phyloP scores from a whole-genome alignment of 2,888 invertebrate genomes.

The Tetheella fluctuosa region DNA sequence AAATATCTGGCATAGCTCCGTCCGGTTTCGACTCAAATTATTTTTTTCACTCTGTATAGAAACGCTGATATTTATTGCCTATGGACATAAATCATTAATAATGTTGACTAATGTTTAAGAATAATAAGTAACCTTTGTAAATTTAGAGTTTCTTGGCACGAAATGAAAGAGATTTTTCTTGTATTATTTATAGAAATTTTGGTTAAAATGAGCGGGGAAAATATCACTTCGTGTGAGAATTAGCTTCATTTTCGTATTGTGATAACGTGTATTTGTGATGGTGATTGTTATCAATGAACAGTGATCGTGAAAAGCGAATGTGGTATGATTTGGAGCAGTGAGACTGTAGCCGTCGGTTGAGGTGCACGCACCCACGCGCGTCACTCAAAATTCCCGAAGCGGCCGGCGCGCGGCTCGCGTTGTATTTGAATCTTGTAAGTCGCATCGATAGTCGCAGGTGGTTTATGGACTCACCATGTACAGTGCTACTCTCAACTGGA shows the following conservation, averaged over 20 bases:
- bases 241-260: not conserved
- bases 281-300: not conserved
- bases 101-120: slow-evolving; percentile 2
- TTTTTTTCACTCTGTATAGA: not conserved
- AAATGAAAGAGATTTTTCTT: not conserved
- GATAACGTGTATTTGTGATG: slow-evolving; percentile 7
- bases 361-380: slow-evolving; percentile 5
- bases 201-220: not conserved
- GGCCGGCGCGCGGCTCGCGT: not conserved
- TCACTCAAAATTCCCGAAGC: not conserved
- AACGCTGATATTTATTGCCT: not conserved
- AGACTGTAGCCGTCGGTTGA: slow-evolving; percentile 3
- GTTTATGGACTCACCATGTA: not conserved
- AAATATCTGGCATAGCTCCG: not conserved
- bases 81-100: slow-evolving; percentile 3
- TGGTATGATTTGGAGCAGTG: not conserved
- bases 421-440: not conserved
- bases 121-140: not conserved
- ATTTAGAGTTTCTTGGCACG: slow-evolving; percentile 8
- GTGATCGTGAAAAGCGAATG: not conserved
- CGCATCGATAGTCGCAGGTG: not conserved
- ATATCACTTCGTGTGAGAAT: not conserved
- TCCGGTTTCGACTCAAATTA: not conserved
- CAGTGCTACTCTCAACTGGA: not conserved
- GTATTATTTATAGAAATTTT: slow-evolving; percentile 6